These are phyloP conservation scores for Gymnopithys bicolor DNA, from an alignment of 2,797 vertebrate species.

Conservation along the genomic window DNA sequence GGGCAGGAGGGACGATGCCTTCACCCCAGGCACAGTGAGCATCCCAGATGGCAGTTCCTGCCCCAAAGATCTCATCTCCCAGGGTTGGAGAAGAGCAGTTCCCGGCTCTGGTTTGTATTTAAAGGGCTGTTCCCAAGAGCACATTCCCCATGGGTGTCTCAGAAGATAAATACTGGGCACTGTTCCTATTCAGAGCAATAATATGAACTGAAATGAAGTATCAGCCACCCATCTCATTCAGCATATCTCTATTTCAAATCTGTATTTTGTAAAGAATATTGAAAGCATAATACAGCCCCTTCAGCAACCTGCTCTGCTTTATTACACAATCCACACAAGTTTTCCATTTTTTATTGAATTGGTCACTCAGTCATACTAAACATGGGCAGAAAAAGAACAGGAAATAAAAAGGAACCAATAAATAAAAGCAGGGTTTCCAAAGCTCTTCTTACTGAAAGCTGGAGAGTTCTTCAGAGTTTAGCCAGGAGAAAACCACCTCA, in stretches of 20 bases:
- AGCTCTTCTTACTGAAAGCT: constrained; percentile 66
- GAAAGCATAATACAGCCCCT: constrained; percentile 42
- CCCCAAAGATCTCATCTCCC: background rate
- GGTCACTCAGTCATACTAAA: constrained; percentile 78
- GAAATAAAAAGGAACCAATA: constrained; percentile 65
- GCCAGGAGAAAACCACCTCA: constrained; percentile 67
- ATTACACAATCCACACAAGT: constrained; percentile 69
- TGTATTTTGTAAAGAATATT: constrained; percentile 74
- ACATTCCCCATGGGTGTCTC: background rate
- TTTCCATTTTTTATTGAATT: constrained; percentile 75
- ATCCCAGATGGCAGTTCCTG: background rate
- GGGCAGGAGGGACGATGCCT: background rate
- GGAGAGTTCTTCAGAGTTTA: constrained; percentile 72
- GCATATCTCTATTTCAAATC: constrained; percentile 69
- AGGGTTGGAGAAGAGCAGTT: background rate
- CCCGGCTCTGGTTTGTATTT: background rate
- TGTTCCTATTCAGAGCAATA: constrained; percentile 67
- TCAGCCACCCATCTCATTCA: constrained; percentile 54
- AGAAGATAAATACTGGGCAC: background rate
- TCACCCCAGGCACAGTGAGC: background rate
- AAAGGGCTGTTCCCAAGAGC: background rate
- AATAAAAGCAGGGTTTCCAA: constrained; percentile 68
- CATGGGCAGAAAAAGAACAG: constrained; percentile 75
- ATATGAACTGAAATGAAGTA: constrained; percentile 65
- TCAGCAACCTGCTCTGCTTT: constrained; percentile 62